These are phyloP conservation scores for Radopholus similis DNA, from an alignment of 1,140 invertebrate genomes.

Conservation along the genomic window DNA sequence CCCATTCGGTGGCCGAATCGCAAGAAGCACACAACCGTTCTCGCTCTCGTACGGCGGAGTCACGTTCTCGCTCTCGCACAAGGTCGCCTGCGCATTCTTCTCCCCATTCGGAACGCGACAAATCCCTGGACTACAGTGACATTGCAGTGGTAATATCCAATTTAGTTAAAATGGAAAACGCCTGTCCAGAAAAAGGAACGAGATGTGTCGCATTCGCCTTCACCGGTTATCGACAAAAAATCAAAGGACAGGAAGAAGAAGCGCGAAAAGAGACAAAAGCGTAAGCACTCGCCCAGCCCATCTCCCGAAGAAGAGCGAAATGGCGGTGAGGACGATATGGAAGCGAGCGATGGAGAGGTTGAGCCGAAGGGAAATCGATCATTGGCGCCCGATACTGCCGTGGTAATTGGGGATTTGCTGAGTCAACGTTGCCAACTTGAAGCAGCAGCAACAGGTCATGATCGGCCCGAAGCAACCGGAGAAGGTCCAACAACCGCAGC, in stretches of 20 bases:
- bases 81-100: slow-evolving; percentile 4
- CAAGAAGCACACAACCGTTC: neutral
- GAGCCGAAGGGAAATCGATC: too few relatives aligned
- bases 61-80: slow-evolving; percentile 4
- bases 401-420: too few relatives aligned
- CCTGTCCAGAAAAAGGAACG: neutral
- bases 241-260: slow-evolving; percentile 6
- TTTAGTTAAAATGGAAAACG: neutral
- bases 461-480: too few relatives aligned
- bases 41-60: neutral
- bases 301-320: slow-evolving; percentile 2
- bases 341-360: slow-evolving; percentile 25
- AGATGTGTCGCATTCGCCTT: neutral
- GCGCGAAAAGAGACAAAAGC: slow-evolving; percentile 15
- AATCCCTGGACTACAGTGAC: slow-evolving; percentile 18
- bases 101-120: neutral
- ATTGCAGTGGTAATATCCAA: neutral
- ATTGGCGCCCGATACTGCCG: too few relatives aligned
- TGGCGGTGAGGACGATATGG: slow-evolving; percentile 21
- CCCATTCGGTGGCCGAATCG: neutral
- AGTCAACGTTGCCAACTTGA: too few relatives aligned
- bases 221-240: slow-evolving; percentile 17
- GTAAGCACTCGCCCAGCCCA: neutral
- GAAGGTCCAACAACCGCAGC: too few relatives aligned
- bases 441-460: too few relatives aligned